Conservation (phyloP, 2,888 invertebrate species). For the Nasonia oneida region DNA sequence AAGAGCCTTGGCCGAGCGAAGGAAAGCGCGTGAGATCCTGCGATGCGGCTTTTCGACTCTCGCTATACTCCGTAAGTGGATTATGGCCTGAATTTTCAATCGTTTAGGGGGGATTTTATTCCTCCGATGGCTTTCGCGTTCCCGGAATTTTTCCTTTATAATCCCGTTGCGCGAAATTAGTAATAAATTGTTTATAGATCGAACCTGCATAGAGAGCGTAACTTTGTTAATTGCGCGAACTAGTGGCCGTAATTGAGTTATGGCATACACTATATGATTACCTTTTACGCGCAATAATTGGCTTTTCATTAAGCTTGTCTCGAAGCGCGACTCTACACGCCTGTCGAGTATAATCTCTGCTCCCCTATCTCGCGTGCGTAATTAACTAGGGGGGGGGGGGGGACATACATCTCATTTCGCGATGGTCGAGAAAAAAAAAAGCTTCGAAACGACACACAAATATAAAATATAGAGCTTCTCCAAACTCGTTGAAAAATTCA, state of each 20-base stretch:
- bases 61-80: slow-evolving; percentile 7
- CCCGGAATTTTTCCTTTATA: not conserved
- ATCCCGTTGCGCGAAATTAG: not conserved
- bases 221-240: slow-evolving; percentile 1
- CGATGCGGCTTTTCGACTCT: slow-evolving; percentile 7
- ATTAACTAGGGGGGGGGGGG: not conserved
- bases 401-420: not conserved
- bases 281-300: slow-evolving; percentile 34
- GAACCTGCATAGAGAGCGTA: not conserved
- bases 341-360: slow-evolving; percentile 13
- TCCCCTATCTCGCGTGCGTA: not conserved
- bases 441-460: too few species aligned
- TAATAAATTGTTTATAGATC: not conserved
- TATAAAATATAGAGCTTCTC: too few species aligned
- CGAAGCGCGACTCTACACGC: not conserved
- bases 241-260: slow-evolving; percentile 29
- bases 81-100: slow-evolving; percentile 3
- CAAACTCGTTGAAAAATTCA: not conserved
- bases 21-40: not conserved
- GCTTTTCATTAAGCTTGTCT: slow-evolving; percentile 48
- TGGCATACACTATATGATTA: slow-evolving; percentile 8
- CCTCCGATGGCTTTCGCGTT: not conserved
- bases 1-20: not conserved
- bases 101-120: not conserved
- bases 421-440: not conserved